Conservation (phyloP, 1,140 invertebrate species). For the Hestina assimilis region DNA sequence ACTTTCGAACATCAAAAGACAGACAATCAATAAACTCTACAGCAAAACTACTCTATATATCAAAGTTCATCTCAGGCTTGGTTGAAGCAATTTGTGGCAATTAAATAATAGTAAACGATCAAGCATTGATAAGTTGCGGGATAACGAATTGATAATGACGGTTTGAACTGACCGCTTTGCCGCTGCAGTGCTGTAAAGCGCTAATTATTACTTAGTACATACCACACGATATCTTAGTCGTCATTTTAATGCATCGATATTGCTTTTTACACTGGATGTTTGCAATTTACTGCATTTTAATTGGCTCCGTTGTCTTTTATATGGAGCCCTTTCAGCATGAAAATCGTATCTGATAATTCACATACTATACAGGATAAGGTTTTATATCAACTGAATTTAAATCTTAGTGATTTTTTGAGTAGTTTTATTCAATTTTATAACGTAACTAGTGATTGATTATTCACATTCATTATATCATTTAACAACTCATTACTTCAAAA, state of each 20-base stretch:
- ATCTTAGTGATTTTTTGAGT: too few relatives aligned
- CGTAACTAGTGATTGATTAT: too few relatives aligned
- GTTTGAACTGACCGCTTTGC: conserved; percentile 35
- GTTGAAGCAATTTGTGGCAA: conserved; percentile 5
- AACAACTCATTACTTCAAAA: too few relatives aligned
- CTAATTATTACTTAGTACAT: conserved; percentile 7
- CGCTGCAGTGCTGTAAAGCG: not conserved
- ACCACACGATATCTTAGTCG: not conserved
- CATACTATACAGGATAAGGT: too few relatives aligned
- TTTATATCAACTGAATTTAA: too few relatives aligned
- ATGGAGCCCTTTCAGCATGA: too few relatives aligned
- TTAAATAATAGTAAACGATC: conserved; percentile 21
- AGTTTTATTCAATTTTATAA: too few relatives aligned
- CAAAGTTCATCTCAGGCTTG: conserved; percentile 1
- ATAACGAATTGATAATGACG: conserved; percentile 18
- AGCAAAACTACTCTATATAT: not conserved
- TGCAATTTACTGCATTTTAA: too few relatives aligned
- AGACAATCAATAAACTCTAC: not conserved
- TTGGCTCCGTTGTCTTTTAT: too few relatives aligned
- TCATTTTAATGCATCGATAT: not conserved
- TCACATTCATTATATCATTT: too few relatives aligned
- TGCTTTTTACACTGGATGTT: not conserved
- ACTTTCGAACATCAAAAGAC: too few relatives aligned
- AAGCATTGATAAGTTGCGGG: conserved; percentile 1
- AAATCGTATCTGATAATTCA: too few relatives aligned